phyloP scores from a whole-genome alignment of 2,888 invertebrate species.

The Oithona nana region DNA sequence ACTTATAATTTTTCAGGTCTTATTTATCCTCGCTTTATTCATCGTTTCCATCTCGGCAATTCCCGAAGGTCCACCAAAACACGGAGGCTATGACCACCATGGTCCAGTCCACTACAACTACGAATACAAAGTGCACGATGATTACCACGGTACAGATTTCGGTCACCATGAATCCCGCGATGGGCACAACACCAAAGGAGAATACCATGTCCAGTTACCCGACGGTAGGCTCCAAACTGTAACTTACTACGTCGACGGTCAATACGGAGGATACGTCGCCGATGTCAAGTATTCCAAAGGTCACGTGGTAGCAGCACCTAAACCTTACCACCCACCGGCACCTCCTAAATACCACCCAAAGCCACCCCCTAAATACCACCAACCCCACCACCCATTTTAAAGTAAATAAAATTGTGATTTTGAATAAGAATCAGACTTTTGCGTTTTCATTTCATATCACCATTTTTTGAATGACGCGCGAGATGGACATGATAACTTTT shows the following conservation, averaged over 20 bases:
- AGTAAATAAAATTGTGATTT: background rate
- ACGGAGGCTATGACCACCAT: no score
- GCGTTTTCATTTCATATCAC: no score
- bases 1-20: no score
- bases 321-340: background rate
- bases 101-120: background rate
- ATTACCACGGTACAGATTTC: background rate
- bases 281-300: background rate
- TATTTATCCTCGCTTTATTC: no score
- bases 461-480: no score
- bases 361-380: background rate
- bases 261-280: background rate
- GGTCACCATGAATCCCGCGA: background rate
- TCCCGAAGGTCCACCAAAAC: no score
- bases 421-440: no score
- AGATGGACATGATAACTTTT: no score
- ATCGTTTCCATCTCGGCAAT: no score
- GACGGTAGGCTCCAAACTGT: background rate
- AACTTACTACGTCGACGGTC: background rate
- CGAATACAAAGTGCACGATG: background rate
- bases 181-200: background rate
- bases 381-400: background rate
- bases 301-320: background rate
- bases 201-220: background rate
- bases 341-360: background rate